A percentile compares a stretch with the other conserved stretches of the same genome.
phyloP scores from a whole-genome alignment of 2,797 vertebrate species.

The Nannoperca australis region DNA sequence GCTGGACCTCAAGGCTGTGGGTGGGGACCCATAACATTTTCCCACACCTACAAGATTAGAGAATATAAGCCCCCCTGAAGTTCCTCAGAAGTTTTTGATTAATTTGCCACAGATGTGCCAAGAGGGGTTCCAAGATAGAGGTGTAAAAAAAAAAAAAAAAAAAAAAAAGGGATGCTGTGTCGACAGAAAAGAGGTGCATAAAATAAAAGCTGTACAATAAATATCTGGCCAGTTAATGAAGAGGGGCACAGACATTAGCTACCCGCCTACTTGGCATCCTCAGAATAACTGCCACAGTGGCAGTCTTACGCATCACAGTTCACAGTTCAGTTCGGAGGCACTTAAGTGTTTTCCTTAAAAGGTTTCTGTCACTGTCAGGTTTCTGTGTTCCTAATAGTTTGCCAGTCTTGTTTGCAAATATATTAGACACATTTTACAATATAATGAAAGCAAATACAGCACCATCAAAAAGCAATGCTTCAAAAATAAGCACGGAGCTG shows the following conservation, averaged over 20 bases:
- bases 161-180: constrained; percentile 69
- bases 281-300: constrained; percentile 33
- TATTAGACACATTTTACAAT: not conserved
- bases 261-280: constrained; percentile 42
- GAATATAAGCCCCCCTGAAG: constrained; percentile 75
- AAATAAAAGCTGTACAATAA: constrained; percentile 78
- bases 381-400: no score
- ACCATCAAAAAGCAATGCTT: not conserved
- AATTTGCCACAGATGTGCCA: constrained; percentile 76
- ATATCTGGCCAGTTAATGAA: constrained; percentile 77
- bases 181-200: constrained; percentile 74
- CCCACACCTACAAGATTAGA: constrained; percentile 76
- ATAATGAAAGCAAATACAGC: not conserved
- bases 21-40: constrained; percentile 76
- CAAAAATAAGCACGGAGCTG: not conserved
- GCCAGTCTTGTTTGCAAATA: not conserved
- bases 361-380: constrained; percentile 16
- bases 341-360: constrained; percentile 43
- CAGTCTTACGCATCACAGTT: constrained; percentile 41
- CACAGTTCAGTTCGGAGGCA: constrained; percentile 31
- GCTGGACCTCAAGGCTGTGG: constrained; percentile 63
- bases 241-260: constrained; percentile 64
- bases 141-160: constrained; percentile 63
- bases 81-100: constrained; percentile 80
- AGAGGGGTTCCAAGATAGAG: constrained; percentile 73